A percentile compares a stretch with the other conserved stretches of the same genome.
Conservation (phyloP, 2,797 vertebrate genomes). For the Phoxinus dragarum region DNA sequence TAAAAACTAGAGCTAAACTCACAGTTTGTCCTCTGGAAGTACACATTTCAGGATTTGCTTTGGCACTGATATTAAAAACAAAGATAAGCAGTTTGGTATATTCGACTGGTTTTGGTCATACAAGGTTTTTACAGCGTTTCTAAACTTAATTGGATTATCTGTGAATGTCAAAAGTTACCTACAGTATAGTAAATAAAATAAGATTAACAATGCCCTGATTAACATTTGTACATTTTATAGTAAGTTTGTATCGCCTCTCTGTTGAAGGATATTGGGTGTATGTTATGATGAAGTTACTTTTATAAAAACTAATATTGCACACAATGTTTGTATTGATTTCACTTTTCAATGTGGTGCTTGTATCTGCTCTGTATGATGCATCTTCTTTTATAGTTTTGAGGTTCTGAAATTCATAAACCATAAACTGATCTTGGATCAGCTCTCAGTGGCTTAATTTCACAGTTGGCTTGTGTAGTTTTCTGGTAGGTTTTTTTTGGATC, state of each 20-base stretch:
- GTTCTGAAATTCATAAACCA: background rate
- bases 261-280: background rate
- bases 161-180: background rate
- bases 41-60: background rate
- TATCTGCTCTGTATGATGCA: background rate
- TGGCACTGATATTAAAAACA: background rate
- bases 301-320: background rate
- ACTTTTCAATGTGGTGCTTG: background rate
- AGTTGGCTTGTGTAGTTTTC: constrained; percentile 7
- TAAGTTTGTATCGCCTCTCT: background rate
- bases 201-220: background rate
- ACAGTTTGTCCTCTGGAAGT: background rate
- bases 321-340: background rate
- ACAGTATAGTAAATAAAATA: background rate
- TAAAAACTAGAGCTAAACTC: background rate
- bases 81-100: background rate
- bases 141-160: background rate
- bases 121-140: background rate
- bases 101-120: background rate
- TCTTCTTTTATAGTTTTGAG: background rate
- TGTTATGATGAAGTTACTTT: background rate
- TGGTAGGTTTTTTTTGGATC: background rate
- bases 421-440: background rate
- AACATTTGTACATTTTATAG: constrained; percentile 8
- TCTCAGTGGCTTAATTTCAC: constrained; percentile 7